Conservation (phyloP, 2,797 vertebrate species). For the Coregonus sp. region DNA sequence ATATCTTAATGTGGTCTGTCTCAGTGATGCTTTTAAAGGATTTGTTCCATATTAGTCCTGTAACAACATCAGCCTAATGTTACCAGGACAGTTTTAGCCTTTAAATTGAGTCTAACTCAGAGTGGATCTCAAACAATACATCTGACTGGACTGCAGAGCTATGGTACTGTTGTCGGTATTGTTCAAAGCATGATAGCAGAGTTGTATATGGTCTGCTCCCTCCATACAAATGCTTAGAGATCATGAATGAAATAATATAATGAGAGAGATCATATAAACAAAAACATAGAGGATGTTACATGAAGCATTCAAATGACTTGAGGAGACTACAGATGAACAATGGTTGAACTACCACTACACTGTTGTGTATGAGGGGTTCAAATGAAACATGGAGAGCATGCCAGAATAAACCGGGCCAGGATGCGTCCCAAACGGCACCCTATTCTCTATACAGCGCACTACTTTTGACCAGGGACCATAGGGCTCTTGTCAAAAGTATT, state of each 20-base stretch:
- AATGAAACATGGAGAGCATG: neutral
- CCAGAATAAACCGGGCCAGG: neutral
- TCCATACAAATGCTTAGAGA: neutral
- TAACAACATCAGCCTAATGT: neutral
- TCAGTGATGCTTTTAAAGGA: neutral
- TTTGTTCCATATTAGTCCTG: constrained; percentile 7
- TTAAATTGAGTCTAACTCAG: neutral
- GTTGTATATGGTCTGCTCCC: neutral
- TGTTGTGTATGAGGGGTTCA: neutral
- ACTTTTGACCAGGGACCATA: neutral
- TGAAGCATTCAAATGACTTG: neutral
- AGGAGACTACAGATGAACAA: neutral
- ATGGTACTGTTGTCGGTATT: neutral
- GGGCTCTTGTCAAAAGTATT: neutral
- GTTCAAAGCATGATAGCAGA: no score
- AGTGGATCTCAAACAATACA: constrained; percentile 1
- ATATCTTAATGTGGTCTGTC: neutral
- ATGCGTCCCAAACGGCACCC: neutral
- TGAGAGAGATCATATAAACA: neutral
- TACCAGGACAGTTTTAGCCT: neutral
- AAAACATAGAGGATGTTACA: neutral
- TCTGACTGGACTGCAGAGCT: no score
- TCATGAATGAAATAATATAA: neutral
- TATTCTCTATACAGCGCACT: neutral
- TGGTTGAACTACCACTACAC: neutral